These are phyloP conservation scores for Lepidochrysops patricia DNA, from an alignment of 2,888 invertebrate species.

Conservation along the genomic window DNA sequence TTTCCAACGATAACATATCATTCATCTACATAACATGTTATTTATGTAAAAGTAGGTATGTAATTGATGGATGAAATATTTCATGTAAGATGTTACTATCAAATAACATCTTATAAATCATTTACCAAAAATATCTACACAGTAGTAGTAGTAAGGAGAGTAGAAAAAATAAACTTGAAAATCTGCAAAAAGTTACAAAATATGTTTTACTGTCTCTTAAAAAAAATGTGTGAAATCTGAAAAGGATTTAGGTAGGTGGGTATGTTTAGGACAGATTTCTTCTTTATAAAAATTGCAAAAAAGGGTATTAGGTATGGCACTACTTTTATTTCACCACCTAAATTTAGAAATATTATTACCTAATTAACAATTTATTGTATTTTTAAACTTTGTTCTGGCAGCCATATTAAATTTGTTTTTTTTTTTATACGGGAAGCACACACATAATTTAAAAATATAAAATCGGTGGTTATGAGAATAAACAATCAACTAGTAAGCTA, in stretches of 20 bases:
- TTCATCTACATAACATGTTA: too few species aligned
- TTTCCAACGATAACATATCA: too few species aligned
- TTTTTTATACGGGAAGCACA: constrained; percentile 58
- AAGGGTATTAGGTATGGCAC: background rate
- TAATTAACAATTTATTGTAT: background rate
- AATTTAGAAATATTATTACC: background rate
- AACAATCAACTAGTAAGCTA: constrained; percentile 43
- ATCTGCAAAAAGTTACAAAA: constrained; percentile 8
- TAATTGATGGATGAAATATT: too few species aligned
- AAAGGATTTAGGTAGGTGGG: background rate
- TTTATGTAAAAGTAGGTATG: too few species aligned
- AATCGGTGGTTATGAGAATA: constrained; percentile 19
- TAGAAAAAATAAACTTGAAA: constrained; percentile 9
- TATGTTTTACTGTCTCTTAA: background rate
- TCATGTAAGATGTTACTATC: background rate
- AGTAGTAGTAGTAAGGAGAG: background rate
- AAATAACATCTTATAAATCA: background rate
- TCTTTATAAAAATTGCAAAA: background rate
- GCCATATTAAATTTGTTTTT: constrained; percentile 23
- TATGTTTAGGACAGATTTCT: background rate
- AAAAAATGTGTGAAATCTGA: background rate
- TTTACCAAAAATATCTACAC: background rate
- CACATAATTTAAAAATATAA: constrained; percentile 28
- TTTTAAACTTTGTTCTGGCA: background rate
- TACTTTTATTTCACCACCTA: background rate